A percentile compares a stretch with the other conserved stretches of the same genome.
Conservation (phyloP, 2,888 invertebrate genomes). For the Oscheius sp. region DNA sequence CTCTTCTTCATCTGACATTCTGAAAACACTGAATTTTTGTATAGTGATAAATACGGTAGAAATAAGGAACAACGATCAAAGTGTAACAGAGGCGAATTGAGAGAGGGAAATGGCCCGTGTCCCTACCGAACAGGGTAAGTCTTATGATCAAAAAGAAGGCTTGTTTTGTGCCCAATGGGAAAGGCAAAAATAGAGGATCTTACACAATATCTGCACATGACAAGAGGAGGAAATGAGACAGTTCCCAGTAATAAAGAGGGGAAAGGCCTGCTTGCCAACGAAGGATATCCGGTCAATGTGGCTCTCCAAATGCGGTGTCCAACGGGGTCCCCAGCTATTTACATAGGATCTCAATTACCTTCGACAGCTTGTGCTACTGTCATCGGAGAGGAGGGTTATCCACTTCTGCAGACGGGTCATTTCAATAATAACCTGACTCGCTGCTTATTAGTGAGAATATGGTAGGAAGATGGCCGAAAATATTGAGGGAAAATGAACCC, state of each 20-base stretch:
- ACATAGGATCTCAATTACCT: slow-evolving; percentile 34
- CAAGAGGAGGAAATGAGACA: neutral
- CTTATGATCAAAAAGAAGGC: too few species aligned
- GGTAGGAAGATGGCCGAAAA: neutral
- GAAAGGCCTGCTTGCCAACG: neutral
- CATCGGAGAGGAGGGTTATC: neutral
- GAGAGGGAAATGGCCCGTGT: too few species aligned
- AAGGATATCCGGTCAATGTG: slow-evolving; percentile 16
- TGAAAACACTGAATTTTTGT: too few species aligned
- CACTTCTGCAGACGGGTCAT: neutral
- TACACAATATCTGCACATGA: neutral
- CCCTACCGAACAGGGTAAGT: too few species aligned
- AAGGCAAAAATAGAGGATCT: neutral
- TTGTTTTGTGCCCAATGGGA: neutral
- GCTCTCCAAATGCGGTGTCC: slow-evolving; percentile 38
- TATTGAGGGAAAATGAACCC: neutral
- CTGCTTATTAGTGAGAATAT: neutral
- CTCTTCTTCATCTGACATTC: neutral
- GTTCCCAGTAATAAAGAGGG: neutral
- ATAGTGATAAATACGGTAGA: too few species aligned
- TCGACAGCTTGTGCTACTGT: slow-evolving; percentile 37
- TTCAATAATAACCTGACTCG: neutral
- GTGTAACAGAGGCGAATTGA: too few species aligned
- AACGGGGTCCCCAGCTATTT: slow-evolving; percentile 13
- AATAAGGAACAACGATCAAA: too few species aligned